phyloP scores from a whole-genome alignment of 2,113 vertebrate species.

The Daubentonia madagascariensis region DNA sequence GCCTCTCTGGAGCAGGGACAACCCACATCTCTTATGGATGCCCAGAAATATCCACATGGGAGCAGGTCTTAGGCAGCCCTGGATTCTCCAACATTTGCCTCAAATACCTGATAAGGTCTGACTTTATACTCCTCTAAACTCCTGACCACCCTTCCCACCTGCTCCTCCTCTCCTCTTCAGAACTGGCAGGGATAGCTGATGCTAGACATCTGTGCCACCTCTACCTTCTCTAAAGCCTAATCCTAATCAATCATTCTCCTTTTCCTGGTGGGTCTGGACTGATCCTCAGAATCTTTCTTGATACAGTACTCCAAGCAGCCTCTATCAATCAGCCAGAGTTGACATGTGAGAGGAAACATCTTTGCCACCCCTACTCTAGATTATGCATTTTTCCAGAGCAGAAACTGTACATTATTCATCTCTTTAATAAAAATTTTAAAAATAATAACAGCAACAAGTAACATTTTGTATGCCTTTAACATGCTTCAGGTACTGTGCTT shows the following conservation, averaged over 20 bases:
- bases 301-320: neutral
- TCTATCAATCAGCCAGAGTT: neutral
- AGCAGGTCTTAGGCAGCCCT: neutral
- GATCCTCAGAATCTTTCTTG: neutral
- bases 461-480: neutral
- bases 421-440: neutral
- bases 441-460: neutral
- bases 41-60: neutral
- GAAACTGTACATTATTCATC: neutral
- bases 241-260: neutral
- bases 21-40: neutral
- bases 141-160: neutral
- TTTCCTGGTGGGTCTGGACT: neutral
- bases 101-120: neutral
- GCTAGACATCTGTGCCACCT: neutral
- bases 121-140: neutral
- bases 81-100: neutral
- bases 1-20: neutral
- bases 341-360: neutral
- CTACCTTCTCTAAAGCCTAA: neutral
- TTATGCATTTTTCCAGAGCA: neutral
- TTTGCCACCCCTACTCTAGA: neutral
- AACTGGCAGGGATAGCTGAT: neutral
- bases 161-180: neutral
- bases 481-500: neutral